Evolutionary conservation across 1,140 invertebrate species (phyloP), one percentile per base, ranked within the genome.

Genomic region (Venturia canescens): DNA sequence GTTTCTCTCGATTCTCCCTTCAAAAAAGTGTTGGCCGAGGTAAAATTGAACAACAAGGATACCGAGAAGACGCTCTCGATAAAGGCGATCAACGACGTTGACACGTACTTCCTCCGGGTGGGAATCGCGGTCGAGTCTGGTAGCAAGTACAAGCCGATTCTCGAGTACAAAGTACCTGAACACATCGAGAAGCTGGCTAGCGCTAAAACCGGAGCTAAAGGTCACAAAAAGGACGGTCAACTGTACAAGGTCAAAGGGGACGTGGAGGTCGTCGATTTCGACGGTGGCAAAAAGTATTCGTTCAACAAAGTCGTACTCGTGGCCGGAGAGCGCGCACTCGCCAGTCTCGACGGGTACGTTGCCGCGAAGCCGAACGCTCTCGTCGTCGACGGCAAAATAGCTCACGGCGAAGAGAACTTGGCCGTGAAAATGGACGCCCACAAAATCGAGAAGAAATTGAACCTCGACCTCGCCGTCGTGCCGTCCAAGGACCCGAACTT

Each of bases 101-200:
- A 91, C 0, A 92, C 94, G 27, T 95, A 94, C 48, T 94, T 90
- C 70, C 93, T 90, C 3, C 94, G 94, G 85, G 88, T 93, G 60
- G 95, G 96, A 0, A 90, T 96, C n/a, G 86, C 96, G 18, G 86
- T 91, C 4, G 91, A 94, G 5, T 92, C 92, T 70, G 94, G 94
- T 13, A 90, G 90, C 31, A 93, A 94, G 5, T 96, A 95, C 86
- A 94, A 93, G 78, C 96, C 96, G 0, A 84, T 96, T 0, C 89
- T 97, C 23, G 94, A 96, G 85, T 95, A 95, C 85, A 93, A 93
- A 86, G 80, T 94, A 63, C 94, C 95, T 3, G 91, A 93, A 80
- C 91, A 93, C 77, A 84, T 92, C 83, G 88, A 90, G 84, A 91
- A 91, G 70, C 84, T 89, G 1, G 82, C 86, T 13, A 85, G 80